Evolutionary conservation across 1,140 invertebrate genomes (phyloP).

Genomic region (Drosophila elegans): DNA sequence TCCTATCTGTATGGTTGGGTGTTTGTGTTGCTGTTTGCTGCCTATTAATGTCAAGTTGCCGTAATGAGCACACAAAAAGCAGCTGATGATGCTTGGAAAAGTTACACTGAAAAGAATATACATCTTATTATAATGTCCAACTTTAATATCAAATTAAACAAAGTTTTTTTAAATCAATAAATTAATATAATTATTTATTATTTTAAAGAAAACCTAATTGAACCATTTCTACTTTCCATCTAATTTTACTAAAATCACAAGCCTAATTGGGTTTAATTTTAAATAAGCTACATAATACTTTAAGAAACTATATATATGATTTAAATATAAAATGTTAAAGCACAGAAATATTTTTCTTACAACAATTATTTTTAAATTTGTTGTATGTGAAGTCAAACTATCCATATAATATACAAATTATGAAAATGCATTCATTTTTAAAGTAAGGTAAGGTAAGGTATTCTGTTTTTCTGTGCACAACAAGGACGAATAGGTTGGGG

Average conservation of each 20-base stretch:
- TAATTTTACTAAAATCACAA: too few species aligned
- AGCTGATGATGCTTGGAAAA: slow-evolving; percentile 65
- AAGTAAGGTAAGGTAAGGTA: too few species aligned
- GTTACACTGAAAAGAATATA: neutral
- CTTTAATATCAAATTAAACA: neutral
- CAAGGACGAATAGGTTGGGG: slow-evolving; percentile 29
- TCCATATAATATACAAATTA: too few species aligned
- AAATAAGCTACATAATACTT: too few species aligned
- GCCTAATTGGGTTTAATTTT: too few species aligned
- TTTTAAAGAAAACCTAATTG: neutral
- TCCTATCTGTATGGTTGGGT: slow-evolving; percentile 7
- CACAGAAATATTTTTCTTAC: too few species aligned
- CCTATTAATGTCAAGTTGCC: slow-evolving; percentile 78
- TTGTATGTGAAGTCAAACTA: neutral
- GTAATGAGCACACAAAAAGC: slow-evolving; percentile 78
- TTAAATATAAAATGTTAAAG: too few species aligned
- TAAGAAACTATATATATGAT: too few species aligned
- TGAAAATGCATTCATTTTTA: too few species aligned
- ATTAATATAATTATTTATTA: neutral
- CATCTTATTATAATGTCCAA: too few species aligned
- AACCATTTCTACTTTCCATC: too few species aligned
- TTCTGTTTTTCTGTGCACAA: slow-evolving; percentile 1
- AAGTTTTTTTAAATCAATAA: neutral
- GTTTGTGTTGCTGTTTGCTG: slow-evolving; percentile 62
- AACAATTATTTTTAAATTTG: too few species aligned